Evolutionary conservation across 2,888 invertebrate species (phyloP), one percentile per base, ranked within the genome.

Genomic region (Chloroclystis v-ata): DNA sequence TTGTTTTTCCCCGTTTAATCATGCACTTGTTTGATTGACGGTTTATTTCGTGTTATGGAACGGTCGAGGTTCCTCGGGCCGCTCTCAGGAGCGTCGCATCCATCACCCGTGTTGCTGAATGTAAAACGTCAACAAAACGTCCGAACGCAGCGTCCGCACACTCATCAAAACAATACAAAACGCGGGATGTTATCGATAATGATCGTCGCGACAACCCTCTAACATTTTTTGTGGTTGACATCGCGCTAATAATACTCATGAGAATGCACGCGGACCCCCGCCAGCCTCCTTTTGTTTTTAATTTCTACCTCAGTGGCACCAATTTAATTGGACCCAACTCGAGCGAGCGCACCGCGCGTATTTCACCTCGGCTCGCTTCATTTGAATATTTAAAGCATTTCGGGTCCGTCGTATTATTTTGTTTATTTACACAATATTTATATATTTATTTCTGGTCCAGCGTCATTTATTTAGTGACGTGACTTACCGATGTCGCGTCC

Each of bases 231-330:
- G 84, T 85, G 64, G 81, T 83, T 84, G 85, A 87, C 84, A 86
- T 83, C 82, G 82, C 81, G 82, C 86, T 87, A 87, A 86, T 87
- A 87, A 87, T 86, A 87, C 86, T 84, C 84, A 85, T 84, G 87
- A 85, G 86, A 86, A 84, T 84, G 85, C 79, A 77, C 80, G 78
- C 68, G 78, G 82, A 79, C 82, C 82, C 81, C 78, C 78, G 74
- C 81, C 85, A 79, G 81, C 72, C 69, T 83, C 82, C 83, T 86
- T 86, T 87, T 87, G 85, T 86, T 86, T 86, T 87, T 87, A 86
- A 86, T 87, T 87, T 86, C 87, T 85, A 86, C 86, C 87, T 86
- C 87, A 86, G 86, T 87, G 87, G 87, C 87, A 87, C 82, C 84
- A 80, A 84, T 87, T 87, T 86, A 87, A 87, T 87, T 87, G 87